Evolutionary conservation across 53 echinoderm and acorn worm genomes (phyloP).

Genomic region (Holothuria leucospilota): DNA sequence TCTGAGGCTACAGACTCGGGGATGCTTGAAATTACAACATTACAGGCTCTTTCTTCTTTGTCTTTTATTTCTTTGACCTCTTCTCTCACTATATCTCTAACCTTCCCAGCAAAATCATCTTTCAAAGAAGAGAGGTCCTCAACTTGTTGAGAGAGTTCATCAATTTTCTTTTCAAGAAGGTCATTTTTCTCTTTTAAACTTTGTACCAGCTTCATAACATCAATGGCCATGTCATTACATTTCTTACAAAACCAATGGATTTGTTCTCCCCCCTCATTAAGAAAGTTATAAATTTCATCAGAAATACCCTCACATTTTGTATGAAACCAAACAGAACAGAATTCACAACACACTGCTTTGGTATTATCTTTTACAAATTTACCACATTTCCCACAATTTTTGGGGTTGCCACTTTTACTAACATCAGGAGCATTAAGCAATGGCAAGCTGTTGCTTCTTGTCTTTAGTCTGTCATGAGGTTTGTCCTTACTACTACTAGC

Average conservation of each 20-base stretch:
- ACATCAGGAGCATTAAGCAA: too few relatives aligned
- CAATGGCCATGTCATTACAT: background rate
- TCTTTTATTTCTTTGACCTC: background rate
- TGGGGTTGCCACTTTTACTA: too few relatives aligned
- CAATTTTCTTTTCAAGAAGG: background rate
- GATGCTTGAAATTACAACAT: too few relatives aligned
- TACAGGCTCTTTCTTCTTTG: background rate
- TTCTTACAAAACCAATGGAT: background rate
- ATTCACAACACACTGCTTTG: background rate
- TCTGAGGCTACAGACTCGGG: too few relatives aligned
- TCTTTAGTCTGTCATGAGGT: too few relatives aligned
- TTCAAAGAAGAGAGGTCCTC: background rate
- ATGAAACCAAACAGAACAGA: background rate
- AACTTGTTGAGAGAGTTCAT: background rate
- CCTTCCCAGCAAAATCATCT: background rate
- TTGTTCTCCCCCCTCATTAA: background rate
- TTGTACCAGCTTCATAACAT: background rate
- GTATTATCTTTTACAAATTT: too few relatives aligned
- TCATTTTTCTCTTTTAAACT: background rate
- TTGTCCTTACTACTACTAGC: too few relatives aligned
- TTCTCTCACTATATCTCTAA: background rate
- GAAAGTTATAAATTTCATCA: background rate
- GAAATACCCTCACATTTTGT: slow-evolving; percentile 21
- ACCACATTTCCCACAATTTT: too few relatives aligned
- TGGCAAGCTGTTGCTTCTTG: too few relatives aligned